Evolutionary conservation across 2,888 invertebrate species (phyloP), one percentile per base, ranked within the genome.

Genomic region (Nineta flava): DNA sequence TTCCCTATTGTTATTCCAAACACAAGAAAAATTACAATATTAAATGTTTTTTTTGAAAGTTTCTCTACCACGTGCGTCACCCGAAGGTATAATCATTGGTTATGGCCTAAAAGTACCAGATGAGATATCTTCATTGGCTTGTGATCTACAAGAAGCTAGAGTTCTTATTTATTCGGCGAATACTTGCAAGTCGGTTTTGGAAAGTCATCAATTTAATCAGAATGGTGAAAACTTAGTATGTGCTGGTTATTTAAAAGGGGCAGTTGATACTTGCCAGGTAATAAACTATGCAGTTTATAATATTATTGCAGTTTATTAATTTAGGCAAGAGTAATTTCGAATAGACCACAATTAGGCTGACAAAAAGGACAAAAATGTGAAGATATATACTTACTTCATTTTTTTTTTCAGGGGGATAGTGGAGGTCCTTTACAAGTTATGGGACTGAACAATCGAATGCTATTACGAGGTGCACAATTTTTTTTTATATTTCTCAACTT

Each of bases 231-330:
- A 61, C 42, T 71, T 64, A 4, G 62, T 67, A 53, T 83, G 83
- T 61, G 81, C 81, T 55, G 67, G 67, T 1, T 65, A 65, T 72
- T 69, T 62, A 63, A 69, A 51, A 68, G 76, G 63, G 65, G 75
- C 63, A 53, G 74, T 71, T 48, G 80, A 80, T 58, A 75, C 79
- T 1, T 80, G 80, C 58, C 77, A 79, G 72, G 79, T 78, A 64
- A 58, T n/a, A n/a, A n/a, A n/a, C n/a, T n/a, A n/a, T n/a, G n/a
- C n/a, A n/a, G n/a, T n/a, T n/a, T n/a, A n/a, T n/a, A n/a, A n/a
- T n/a, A n/a, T n/a, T n/a, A n/a, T n/a, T n/a, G n/a, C n/a, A n/a
- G n/a, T n/a, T n/a, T n/a, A n/a, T n/a, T n/a, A 26, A 26, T 10
- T 21, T 38, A 45, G 12, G 10, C 17, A 16, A 9, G 12, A 34